These are phyloP conservation scores for Cyclophora albipunctata DNA, from an alignment of 2,888 invertebrate species.

Conservation along the genomic window DNA sequence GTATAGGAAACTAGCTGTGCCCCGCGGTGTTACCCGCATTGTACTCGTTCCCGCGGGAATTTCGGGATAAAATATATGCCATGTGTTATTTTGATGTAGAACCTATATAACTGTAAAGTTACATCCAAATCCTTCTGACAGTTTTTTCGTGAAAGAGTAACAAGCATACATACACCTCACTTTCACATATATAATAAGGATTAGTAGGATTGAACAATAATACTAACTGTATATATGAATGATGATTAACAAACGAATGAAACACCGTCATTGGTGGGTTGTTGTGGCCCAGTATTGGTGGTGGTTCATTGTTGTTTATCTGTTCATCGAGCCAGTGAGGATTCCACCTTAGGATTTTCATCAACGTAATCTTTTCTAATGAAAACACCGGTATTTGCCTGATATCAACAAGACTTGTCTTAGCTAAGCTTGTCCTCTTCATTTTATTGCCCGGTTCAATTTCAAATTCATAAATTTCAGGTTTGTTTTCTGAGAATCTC, in stretches of 20 bases:
- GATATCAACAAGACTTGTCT: slow-evolving; percentile 38
- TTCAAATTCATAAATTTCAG: slow-evolving; percentile 42
- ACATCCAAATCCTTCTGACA: no score
- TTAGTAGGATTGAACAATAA: no score
- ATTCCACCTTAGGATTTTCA: slow-evolving; percentile 78
- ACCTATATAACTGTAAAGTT: no score
- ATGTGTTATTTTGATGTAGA: no score
- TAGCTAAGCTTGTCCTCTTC: slow-evolving; percentile 50
- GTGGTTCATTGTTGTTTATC: slow-evolving; percentile 58
- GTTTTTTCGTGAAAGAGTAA: no score
- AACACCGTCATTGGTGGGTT: slow-evolving; percentile 70
- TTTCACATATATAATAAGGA: no score
- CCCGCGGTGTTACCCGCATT: no score
- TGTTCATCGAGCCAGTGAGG: slow-evolving; percentile 79
- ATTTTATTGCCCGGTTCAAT: slow-evolving; percentile 58
- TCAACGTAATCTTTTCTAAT: slow-evolving; percentile 63
- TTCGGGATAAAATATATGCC: no score
- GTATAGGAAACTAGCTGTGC: no score
- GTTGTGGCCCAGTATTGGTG: slow-evolving; percentile 69
- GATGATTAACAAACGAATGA: slow-evolving; percentile 69
- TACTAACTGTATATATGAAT: slow-evolving; percentile 76
- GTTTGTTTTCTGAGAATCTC: slow-evolving; percentile 41
- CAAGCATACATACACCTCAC: no score
- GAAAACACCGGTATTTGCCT: slow-evolving; percentile 48
- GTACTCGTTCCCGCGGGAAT: no score